These are phyloP conservation scores for Plebejus anna DNA, from an alignment of 2,888 invertebrate genomes.

Conservation along the genomic window DNA sequence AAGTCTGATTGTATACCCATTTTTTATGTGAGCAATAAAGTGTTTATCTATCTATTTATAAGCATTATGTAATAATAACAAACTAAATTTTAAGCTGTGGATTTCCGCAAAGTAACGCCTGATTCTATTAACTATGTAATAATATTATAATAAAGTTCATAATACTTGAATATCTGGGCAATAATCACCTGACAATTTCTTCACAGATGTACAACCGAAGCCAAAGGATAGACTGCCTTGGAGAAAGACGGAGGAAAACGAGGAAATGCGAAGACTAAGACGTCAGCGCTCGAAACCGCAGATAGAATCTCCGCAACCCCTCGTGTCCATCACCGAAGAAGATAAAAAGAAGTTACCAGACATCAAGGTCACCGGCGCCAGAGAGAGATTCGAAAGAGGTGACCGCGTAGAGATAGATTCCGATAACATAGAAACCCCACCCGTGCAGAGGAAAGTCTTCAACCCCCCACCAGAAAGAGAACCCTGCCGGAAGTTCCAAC, in stretches of 20 bases:
- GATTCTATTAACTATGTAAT: too few relatives aligned
- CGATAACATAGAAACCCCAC: constrained; percentile 94
- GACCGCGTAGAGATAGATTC: constrained; percentile 92
- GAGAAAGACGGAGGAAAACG: constrained; percentile 86
- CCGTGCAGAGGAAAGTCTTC: constrained; percentile 86
- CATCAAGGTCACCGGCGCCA: constrained; percentile 59
- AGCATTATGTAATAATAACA: too few relatives aligned
- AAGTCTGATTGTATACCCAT: too few relatives aligned
- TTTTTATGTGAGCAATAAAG: too few relatives aligned
- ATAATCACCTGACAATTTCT: background rate
- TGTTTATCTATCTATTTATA: too few relatives aligned
- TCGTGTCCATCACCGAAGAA: constrained; percentile 82
- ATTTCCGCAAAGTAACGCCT: too few relatives aligned
- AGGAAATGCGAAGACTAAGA: constrained; percentile 80
- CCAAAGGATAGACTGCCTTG: constrained; percentile 89
- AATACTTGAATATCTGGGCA: too few relatives aligned
- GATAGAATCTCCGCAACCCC: constrained; percentile 58
- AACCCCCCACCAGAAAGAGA: constrained; percentile 82
- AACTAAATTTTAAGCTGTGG: too few relatives aligned
- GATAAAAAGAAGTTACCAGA: constrained; percentile 79
- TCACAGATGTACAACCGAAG: constrained; percentile 84
- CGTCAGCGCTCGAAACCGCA: constrained; percentile 79
- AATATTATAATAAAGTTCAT: too few relatives aligned
- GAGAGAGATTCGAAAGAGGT: constrained; percentile 49
- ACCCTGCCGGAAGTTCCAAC: constrained; percentile 78